phyloP scores from a whole-genome alignment of 35 echinoderm and acorn worm species.

The Ptychodera flava region DNA sequence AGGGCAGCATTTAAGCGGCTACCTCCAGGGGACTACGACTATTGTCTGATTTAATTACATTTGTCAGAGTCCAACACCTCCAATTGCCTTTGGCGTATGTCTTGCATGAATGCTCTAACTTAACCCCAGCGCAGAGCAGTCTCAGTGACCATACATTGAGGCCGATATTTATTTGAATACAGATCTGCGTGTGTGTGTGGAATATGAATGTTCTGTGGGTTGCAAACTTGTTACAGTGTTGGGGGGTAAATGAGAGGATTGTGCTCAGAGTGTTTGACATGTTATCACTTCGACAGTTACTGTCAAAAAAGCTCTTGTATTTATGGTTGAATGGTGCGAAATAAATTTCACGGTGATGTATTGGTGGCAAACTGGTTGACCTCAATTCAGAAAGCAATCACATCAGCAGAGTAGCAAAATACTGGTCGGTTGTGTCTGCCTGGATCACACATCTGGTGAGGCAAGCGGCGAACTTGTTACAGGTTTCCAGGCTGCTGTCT shows the following conservation, averaged over 20 bases:
- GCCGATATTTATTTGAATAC: not conserved
- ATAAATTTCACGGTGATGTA: slow-evolving; percentile 1
- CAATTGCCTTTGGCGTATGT: not conserved
- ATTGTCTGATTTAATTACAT: slow-evolving; percentile 2
- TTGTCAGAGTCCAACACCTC: not conserved
- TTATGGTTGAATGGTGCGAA: not conserved
- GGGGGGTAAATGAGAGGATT: not conserved
- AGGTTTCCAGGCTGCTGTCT: too few relatives aligned
- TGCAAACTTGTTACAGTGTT: not conserved
- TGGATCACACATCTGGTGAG: not conserved
- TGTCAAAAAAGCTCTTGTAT: slow-evolving; percentile 1
- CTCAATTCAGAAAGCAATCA: slow-evolving; percentile 1
- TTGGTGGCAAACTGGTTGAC: not conserved
- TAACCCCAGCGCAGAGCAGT: not conserved
- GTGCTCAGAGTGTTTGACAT: not conserved
- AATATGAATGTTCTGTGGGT: not conserved
- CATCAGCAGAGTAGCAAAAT: not conserved
- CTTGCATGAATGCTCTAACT: not conserved
- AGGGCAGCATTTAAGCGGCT: not conserved
- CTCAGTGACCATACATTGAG: not conserved
- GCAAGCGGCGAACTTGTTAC: too few relatives aligned
- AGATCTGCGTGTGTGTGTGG: not conserved
- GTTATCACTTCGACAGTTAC: not conserved
- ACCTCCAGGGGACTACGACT: not conserved
- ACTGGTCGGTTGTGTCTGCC: not conserved